Percentiles rank a stretch among this genome's conserved stretches.
phyloP scores from a whole-genome alignment of 2,888 invertebrate species.

The Idaea straminata region DNA sequence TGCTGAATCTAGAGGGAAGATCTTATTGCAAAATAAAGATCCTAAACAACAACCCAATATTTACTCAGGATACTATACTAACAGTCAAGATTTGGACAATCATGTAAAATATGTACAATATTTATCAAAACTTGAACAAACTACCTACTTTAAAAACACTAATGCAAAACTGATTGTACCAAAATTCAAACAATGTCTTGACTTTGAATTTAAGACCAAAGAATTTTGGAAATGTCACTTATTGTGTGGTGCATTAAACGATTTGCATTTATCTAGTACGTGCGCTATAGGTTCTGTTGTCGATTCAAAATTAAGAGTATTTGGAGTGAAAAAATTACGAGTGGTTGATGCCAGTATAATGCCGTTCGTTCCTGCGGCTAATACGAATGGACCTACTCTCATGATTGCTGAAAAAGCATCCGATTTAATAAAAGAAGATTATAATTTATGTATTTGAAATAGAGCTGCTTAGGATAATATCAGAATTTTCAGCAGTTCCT shows the following conservation, averaged over 20 bases:
- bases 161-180: conserved; percentile 42
- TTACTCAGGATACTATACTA: conserved; percentile 76
- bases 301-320: conserved; percentile 45
- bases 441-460: neutral
- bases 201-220: conserved; percentile 2
- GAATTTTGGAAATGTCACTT: conserved; percentile 28
- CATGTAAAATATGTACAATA: conserved; percentile 53
- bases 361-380: conserved; percentile 78
- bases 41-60: conserved; percentile 79
- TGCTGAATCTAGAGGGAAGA: conserved; percentile 71
- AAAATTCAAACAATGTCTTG: conserved; percentile 19
- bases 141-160: conserved; percentile 54
- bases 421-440: conserved; percentile 28
- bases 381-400: conserved; percentile 78
- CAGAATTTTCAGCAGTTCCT: no score
- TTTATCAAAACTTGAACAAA: conserved; percentile 48
- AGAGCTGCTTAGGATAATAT: no score
- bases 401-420: conserved; percentile 82
- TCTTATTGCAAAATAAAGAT: conserved; percentile 74
- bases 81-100: conserved; percentile 68
- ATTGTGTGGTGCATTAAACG: conserved; percentile 13
- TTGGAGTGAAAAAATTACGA: conserved; percentile 75
- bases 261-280: conserved; percentile 25
- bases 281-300: conserved; percentile 32
- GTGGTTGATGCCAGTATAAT: conserved; percentile 83